Evolutionary conservation across 2,797 vertebrate species (phyloP).

Genomic region (Harpagifer antarcticus): DNA sequence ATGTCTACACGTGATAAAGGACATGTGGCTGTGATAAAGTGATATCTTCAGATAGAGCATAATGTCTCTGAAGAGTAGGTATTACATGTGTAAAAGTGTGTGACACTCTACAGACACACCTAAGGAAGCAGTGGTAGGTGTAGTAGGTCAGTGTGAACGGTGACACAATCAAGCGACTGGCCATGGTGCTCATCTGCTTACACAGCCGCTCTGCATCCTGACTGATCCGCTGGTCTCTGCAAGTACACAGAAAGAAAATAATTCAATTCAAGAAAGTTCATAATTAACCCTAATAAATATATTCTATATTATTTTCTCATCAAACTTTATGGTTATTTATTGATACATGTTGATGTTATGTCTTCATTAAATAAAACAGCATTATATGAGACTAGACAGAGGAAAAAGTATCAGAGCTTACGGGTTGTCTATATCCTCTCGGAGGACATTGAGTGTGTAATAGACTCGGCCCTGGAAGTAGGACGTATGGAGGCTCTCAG

Average conservation of each 20-base stretch:
- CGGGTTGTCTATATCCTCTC: slow-evolving; percentile 95
- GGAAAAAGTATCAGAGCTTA: slow-evolving; percentile 72
- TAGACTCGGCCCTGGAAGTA: slow-evolving; percentile 95
- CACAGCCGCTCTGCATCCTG: slow-evolving; percentile 96
- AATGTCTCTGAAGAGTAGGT: background rate
- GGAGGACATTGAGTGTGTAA: slow-evolving; percentile 92
- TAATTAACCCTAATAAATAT: background rate
- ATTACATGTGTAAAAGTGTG: background rate
- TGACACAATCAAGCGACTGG: slow-evolving; percentile 90
- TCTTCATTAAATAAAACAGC: background rate
- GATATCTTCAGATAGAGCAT: background rate
- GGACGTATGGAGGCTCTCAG: slow-evolving; percentile 90
- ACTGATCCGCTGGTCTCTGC: slow-evolving; percentile 97
- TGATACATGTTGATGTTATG: background rate
- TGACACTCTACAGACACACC: slow-evolving; percentile 73
- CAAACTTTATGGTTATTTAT: background rate
- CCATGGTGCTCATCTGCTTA: slow-evolving; percentile 94
- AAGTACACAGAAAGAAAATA: background rate
- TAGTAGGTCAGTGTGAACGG: slow-evolving; percentile 95
- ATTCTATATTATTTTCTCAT: background rate
- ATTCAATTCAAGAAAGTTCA: background rate
- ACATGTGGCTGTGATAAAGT: background rate
- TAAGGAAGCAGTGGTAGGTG: slow-evolving; percentile 93
- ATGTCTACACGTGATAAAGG: background rate
- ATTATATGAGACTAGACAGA: background rate